phyloP scores from a whole-genome alignment of 2,888 invertebrate genomes.

The Epinotia demarniana region DNA sequence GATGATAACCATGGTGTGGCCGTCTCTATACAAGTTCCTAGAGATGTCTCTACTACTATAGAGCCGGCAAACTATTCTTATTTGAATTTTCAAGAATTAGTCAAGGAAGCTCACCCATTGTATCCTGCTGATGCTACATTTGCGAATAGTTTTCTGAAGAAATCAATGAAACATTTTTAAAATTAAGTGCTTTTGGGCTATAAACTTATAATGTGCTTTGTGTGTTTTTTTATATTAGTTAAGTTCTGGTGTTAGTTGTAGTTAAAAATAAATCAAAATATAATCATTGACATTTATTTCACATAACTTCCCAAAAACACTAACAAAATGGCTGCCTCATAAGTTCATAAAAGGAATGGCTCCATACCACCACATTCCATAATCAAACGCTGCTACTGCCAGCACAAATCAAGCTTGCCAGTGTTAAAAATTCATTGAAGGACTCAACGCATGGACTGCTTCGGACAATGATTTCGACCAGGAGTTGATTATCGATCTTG shows the following conservation, averaged over 20 bases:
- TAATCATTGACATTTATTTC: conserved; percentile 30
- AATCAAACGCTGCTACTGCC: conserved; percentile 1
- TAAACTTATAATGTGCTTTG: conserved; percentile 25
- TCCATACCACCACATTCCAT: neutral
- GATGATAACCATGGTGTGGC: conserved; percentile 91
- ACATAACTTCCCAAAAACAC: conserved; percentile 12
- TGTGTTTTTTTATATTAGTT: conserved; percentile 19
- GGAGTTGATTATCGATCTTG: conserved; percentile 95
- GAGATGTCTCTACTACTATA: conserved; percentile 48
- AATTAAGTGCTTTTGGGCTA: conserved; percentile 22
- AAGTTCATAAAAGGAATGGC: conserved; percentile 10
- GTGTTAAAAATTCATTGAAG: conserved; percentile 77
- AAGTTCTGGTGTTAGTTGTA: conserved; percentile 7
- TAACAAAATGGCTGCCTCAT: conserved; percentile 23
- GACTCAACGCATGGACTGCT: conserved; percentile 96
- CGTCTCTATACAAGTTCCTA: conserved; percentile 85
- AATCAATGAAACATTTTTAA: conserved; percentile 74
- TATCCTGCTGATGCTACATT: conserved; percentile 81
- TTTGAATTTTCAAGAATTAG: conserved; percentile 85
- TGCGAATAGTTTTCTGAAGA: conserved; percentile 83
- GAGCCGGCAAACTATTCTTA: conserved; percentile 74
- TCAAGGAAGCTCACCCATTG: conserved; percentile 78
- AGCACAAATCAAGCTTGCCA: conserved; percentile 48
- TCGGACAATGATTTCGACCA: conserved; percentile 96
- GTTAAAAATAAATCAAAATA: conserved; percentile 22